Evolutionary conservation across 2,888 invertebrate species (phyloP).

Genomic region (Drosophila niveifrons): DNA sequence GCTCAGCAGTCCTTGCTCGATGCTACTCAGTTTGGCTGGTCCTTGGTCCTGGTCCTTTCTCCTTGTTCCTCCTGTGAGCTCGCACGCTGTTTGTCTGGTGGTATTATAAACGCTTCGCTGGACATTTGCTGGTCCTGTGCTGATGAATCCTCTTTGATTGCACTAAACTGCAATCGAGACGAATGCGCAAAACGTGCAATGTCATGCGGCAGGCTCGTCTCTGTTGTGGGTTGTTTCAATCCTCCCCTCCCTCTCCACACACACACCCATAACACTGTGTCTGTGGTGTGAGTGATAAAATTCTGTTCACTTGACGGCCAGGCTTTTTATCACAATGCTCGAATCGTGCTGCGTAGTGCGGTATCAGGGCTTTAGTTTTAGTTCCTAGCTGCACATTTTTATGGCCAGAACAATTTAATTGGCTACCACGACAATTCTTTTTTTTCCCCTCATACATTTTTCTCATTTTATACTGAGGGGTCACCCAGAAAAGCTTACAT

Average conservation of each 20-base stretch:
- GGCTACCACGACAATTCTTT: conserved; percentile 56
- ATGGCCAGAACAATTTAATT: conserved; percentile 75
- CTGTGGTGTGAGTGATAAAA: conserved; percentile 65
- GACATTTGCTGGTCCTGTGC: conserved; percentile 71
- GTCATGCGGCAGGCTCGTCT: conserved; percentile 57
- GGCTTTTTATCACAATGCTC: conserved; percentile 62
- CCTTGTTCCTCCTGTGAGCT: conserved; percentile 23
- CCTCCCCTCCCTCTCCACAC: background rate
- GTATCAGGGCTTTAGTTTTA: conserved; percentile 46
- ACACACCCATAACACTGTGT: background rate
- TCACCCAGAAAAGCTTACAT: conserved; percentile 52
- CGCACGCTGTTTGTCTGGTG: conserved; percentile 56
- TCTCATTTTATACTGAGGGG: conserved; percentile 22
- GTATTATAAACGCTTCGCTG: conserved; percentile 83
- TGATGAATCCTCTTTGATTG: conserved; percentile 83
- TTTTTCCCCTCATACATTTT: conserved; percentile 6
- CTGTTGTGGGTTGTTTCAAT: conserved; percentile 25
- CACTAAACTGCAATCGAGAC: conserved; percentile 82
- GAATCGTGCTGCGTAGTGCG: conserved; percentile 60
- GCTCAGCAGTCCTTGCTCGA: conserved; percentile 37
- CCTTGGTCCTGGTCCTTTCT: conserved; percentile 29
- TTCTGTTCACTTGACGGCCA: conserved; percentile 59
- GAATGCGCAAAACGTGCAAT: conserved; percentile 76
- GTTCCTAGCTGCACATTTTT: conserved; percentile 67
- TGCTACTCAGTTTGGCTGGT: conserved; percentile 19